Evolutionary conservation across 2,113 vertebrate genomes (phyloP), one percentile per base, ranked within the genome.

Genomic region (Hydrolagus affinis): DNA sequence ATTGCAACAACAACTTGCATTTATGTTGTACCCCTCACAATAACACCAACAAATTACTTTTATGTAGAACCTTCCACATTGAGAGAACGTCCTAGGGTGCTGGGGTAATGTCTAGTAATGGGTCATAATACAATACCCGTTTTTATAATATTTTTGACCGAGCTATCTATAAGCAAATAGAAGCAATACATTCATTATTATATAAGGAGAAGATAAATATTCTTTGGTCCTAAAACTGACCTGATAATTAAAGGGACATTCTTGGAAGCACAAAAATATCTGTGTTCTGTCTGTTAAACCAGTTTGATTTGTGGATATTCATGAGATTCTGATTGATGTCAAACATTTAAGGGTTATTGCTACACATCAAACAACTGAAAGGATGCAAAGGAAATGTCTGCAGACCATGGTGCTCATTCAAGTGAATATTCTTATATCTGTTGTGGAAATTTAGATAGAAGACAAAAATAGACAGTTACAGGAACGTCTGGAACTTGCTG

Each of bases 391-490:
- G 56, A 17, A 64, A 28, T 11, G 6, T 44, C 44, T 44, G 44
- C 44, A 28, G 11, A 17, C 9, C 21, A 60, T 62, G 25, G 66
- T 19, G 6, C 14, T 83, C 25, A 83, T 30, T 66, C 23, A 83
- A 68, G 32, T 66, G 17, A 66, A 83, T 32, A 32, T 1, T 70
- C 86, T 10, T 86, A 64, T 28, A 86, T 10, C 85, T 0, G 70
- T 83, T 88, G 85, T 21, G 85, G 86, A 19, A 70, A 85, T 89
- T 87, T 90, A 99, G 98, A 93, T 98, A 95, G 98, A 99, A 93
- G 98, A 99, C 88, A 99, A 99, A 91, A 98, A 98, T 90, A 91
- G 98, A 85, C 98, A 99, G 90, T 92, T 99, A 30, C 98, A 98
- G 90, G 98, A 99, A 87, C 93, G 98, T 60, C 91, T 99, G 7